Percentiles rank a stretch among this genome's conserved stretches.
phyloP scores from a whole-genome alignment of 2,888 invertebrate species.

The Lochmaea capreae region DNA sequence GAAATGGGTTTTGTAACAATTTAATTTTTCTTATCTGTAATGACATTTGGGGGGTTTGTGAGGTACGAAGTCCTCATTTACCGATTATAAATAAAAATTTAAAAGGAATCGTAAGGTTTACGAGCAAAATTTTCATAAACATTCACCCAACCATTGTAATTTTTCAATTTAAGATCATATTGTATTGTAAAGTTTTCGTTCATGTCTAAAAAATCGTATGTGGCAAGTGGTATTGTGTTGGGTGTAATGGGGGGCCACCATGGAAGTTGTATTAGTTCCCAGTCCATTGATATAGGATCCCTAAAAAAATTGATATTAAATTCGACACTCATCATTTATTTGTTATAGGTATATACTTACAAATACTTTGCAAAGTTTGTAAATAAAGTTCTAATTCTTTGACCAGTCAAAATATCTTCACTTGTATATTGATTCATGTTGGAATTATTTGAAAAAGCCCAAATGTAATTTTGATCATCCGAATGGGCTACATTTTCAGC shows the following conservation, averaged over 20 bases:
- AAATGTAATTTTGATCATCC: conserved; percentile 48
- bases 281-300: conserved; percentile 40
- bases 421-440: conserved; percentile 38
- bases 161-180: too few species aligned
- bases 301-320: conserved; percentile 21
- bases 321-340: too few species aligned
- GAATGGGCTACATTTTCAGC: conserved; percentile 46
- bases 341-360: conserved; percentile 54
- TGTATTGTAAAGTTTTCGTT: conserved; percentile 39
- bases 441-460: conserved; percentile 39
- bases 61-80: too few species aligned
- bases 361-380: conserved; percentile 73
- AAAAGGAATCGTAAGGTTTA: background rate
- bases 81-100: background rate
- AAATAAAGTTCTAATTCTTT: conserved; percentile 57
- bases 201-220: conserved; percentile 46
- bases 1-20: too few species aligned
- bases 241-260: too few species aligned
- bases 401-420: conserved; percentile 34
- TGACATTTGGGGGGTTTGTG: too few species aligned
- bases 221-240: too few species aligned
- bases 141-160: too few species aligned
- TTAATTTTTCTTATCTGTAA: too few species aligned
- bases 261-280: too few species aligned
- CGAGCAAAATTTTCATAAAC: too few species aligned